Evolutionary conservation across 2,797 vertebrate species (phyloP).

Genomic region (Oreonectes daqikongensis): DNA sequence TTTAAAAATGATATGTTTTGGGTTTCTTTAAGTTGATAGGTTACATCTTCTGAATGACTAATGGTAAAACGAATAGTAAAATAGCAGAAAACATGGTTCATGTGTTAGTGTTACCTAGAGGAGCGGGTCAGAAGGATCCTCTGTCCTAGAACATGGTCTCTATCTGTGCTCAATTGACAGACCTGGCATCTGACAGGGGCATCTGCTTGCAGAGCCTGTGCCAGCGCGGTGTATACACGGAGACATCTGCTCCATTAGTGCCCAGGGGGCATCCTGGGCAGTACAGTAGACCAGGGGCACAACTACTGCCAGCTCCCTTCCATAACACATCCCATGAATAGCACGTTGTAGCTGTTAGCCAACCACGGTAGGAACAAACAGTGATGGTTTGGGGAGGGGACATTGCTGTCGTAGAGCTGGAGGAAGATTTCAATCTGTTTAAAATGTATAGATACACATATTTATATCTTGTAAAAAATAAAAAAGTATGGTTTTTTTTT

Average conservation of each 20-base stretch:
- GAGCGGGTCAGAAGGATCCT: constrained; percentile 81
- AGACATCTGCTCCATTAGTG: constrained; percentile 87
- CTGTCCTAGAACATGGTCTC: constrained; percentile 86
- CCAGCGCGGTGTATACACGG: constrained; percentile 90
- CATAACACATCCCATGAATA: constrained; percentile 42
- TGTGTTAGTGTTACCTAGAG: constrained; percentile 75
- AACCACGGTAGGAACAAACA: constrained; percentile 14
- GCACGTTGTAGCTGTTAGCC: constrained; percentile 38
- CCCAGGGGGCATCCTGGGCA: constrained; percentile 59
- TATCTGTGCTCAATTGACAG: constrained; percentile 88
- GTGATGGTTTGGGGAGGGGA: background rate
- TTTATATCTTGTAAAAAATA: background rate
- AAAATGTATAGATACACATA: background rate
- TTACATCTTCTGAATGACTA: background rate
- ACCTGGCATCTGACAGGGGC: constrained; percentile 88
- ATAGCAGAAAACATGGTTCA: constrained; percentile 54
- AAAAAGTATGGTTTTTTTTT: background rate
- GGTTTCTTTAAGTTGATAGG: background rate
- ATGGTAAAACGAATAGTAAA: background rate
- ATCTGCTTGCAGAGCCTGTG: constrained; percentile 91
- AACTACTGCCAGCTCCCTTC: constrained; percentile 54
- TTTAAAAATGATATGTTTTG: background rate
- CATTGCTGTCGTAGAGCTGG: background rate
- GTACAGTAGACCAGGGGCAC: constrained; percentile 58
- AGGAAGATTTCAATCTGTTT: constrained; percentile 6